Base-by-base conservation (phyloP, 2,888 invertebrate genomes). In the Neoaliturus tenellus region DNA sequence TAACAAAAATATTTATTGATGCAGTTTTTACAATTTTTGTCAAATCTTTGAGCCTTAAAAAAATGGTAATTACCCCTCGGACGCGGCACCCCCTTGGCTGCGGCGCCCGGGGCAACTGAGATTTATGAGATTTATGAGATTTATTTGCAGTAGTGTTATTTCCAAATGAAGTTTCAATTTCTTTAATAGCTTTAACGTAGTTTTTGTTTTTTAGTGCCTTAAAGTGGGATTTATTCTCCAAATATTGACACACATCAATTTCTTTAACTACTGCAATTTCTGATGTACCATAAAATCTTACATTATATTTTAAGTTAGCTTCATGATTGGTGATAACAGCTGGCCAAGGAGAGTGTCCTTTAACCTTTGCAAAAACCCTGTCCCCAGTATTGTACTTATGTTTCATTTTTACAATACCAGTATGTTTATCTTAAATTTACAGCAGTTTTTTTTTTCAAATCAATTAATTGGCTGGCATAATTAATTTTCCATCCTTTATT, bases 201-300 rank as follows among this genome's bases (percentile, higher is more conserved):
- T 58, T 33, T 33, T 69, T 33, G 8, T 69, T 69, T 10, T 69
- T 33, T 14, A 33, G 31, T 8, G 6, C n/a, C 4, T n/a, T n/a
- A n/a, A 69, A 31, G 4, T n/a, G 31, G 8, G 69, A 69, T 33
- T 69, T 69, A 33, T 69, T 69, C 33, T 69, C 33, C 8, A 33
- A 12, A 69, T 31, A 69, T 1, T 3, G 31, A 69, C 20, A 69
- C 5, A 69, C n/a, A 33, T 69, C 33, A 33, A 69, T 69, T 69
- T 69, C 69, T n/a, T 33, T 69, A 31, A 69, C 69, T 14, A 28
- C n/a, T 5, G 35, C 33, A 17, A n/a, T 69, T 69, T 69, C 69
- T 69, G 25, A 5, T 69, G 69, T 69, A n/a, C 69, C 69, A 69
- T 69, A 69, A 33, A 69, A 69, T 6, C 8, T 33, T 10, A 69